Conservation (phyloP, 2,113 vertebrate species). For the Myiopsitta monachus region DNA sequence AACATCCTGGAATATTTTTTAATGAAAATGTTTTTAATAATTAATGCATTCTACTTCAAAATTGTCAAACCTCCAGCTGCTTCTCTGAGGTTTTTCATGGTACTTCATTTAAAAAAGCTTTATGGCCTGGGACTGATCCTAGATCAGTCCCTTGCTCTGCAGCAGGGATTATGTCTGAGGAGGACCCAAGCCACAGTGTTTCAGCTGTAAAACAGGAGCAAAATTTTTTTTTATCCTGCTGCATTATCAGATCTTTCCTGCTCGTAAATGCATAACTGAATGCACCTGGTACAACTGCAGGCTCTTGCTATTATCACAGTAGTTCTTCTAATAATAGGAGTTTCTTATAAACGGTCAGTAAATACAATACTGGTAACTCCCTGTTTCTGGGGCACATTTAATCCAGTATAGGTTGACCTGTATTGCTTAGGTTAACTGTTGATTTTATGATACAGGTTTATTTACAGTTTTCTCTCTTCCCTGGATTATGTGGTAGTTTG, state of each 20-base stretch:
- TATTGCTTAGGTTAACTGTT: not conserved
- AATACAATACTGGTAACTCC: not conserved
- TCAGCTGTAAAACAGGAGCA: not conserved
- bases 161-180: not conserved
- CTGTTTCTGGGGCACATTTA: not conserved
- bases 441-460: not conserved
- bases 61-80: not conserved
- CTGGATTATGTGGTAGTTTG: not conserved
- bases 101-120: not conserved
- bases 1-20: not conserved
- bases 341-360: not conserved
- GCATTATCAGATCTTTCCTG: not conserved
- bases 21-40: not conserved
- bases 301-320: not conserved
- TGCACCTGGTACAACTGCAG: not conserved
- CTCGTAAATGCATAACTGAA: not conserved
- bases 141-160: not conserved
- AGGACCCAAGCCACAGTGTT: not conserved
- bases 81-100: not conserved
- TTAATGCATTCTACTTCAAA: not conserved
- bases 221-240: not conserved
- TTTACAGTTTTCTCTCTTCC: not conserved
- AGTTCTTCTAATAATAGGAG: not conserved
- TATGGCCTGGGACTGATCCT: not conserved
- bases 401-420: not conserved